Evolutionary conservation across 30 jellyfish, hydroid and myxozoan species (phyloP).

Genomic region (Morbakka virulenta): DNA sequence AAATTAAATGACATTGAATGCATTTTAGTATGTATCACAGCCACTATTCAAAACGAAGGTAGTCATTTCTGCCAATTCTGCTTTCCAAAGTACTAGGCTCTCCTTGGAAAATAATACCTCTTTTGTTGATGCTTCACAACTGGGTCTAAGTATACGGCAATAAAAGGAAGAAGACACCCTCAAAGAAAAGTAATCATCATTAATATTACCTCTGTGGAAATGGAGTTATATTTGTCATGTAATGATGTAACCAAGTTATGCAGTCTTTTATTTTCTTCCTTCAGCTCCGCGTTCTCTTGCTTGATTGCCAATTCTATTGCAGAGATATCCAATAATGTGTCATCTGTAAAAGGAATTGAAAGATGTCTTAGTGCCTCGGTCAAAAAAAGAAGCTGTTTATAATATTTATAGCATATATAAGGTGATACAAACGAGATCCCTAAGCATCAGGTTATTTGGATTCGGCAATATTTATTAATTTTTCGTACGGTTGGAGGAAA

Average conservation of each 20-base stretch:
- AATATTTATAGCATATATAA: too few species aligned
- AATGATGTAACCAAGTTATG: constrained; percentile 73
- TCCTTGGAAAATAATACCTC: background rate
- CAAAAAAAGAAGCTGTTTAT: too few species aligned
- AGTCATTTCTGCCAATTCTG: too few species aligned
- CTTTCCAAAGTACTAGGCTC: background rate
- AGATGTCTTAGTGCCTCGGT: background rate
- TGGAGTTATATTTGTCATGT: constrained; percentile 68
- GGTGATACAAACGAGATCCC: too few species aligned
- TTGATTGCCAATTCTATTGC: constrained; percentile 79
- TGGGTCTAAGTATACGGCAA: background rate
- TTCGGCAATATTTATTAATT: too few species aligned
- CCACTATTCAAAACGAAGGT: too few species aligned
- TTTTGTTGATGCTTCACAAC: background rate
- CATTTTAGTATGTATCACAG: too few species aligned
- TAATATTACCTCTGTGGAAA: constrained; percentile 96
- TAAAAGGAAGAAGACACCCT: too few species aligned
- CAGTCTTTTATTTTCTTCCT: constrained; percentile 71
- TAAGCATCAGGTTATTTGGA: too few species aligned
- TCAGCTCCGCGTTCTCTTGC: constrained; percentile 70
- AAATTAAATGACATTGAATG: too few species aligned
- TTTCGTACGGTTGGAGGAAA: too few species aligned
- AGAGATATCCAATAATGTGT: too few species aligned
- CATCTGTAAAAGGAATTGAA: background rate
- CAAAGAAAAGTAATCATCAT: background rate